Percentiles rank a stretch among this genome's conserved stretches.
These are phyloP conservation scores for Crepidodera aurea DNA, from an alignment of 2,888 invertebrate species.

Conservation along the genomic window DNA sequence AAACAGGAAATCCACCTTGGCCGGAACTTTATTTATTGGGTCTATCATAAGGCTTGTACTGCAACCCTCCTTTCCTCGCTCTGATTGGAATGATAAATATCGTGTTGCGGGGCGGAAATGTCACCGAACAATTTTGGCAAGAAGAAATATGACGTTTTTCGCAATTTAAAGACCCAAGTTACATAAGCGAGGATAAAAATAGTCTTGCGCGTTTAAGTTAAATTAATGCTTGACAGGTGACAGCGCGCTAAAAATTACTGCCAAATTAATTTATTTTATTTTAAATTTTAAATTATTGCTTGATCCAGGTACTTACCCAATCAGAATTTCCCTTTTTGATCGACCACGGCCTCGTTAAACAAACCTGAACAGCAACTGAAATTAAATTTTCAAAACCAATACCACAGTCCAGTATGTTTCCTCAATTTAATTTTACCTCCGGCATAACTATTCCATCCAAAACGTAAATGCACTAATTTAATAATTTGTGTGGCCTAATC, in stretches of 20 bases:
- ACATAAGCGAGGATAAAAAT: neutral
- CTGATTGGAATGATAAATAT: conserved; percentile 37
- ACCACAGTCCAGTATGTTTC: conserved; percentile 23
- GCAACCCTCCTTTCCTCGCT: neutral
- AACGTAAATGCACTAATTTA: conserved; percentile 26
- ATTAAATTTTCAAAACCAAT: conserved; percentile 18
- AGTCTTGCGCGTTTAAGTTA: neutral
- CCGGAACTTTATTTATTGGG: conserved; percentile 39
- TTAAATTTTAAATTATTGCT: no score
- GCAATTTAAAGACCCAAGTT: conserved; percentile 1
- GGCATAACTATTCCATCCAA: conserved; percentile 13
- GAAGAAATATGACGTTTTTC: conserved; percentile 25
- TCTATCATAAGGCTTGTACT: conserved; percentile 16
- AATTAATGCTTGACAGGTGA: no score
- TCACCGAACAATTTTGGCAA: conserved; percentile 23
- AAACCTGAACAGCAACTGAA: conserved; percentile 21
- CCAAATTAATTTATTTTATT: no score
- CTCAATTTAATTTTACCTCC: conserved; percentile 27
- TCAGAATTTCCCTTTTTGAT: neutral
- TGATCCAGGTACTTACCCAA: no score
- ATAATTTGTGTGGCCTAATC: conserved; percentile 16
- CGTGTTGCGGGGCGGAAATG: conserved; percentile 27
- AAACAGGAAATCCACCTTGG: conserved; percentile 41
- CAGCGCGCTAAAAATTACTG: no score
- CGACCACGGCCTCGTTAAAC: conserved; percentile 2